Evolutionary conservation across 2,888 invertebrate genomes (phyloP).

Genomic region (Phengaris alcon): DNA sequence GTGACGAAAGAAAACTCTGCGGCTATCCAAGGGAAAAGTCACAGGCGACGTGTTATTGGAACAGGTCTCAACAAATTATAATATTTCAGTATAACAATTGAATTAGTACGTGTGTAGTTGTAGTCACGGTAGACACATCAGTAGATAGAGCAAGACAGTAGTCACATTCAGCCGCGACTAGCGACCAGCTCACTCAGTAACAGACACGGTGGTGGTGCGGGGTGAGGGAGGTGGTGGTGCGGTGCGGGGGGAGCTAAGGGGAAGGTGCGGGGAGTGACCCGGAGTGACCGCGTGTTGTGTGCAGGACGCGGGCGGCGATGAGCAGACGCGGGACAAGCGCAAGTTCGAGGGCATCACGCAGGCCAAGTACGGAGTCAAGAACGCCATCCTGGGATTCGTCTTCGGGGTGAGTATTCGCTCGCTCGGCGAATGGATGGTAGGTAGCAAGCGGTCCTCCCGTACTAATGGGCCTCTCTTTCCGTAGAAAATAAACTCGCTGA

Average conservation of each 20-base stretch:
- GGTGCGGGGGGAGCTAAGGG: slow-evolving; percentile 35
- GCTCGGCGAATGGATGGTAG: background rate
- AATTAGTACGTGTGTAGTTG: background rate
- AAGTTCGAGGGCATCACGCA: slow-evolving; percentile 83
- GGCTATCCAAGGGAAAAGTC: too few species aligned
- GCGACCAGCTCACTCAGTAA: slow-evolving; percentile 14
- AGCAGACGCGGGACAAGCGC: slow-evolving; percentile 83
- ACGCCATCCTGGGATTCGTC: slow-evolving; percentile 89
- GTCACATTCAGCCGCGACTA: background rate
- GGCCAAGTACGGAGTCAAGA: slow-evolving; percentile 85
- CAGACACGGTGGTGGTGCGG: slow-evolving; percentile 33
- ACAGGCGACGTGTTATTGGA: too few species aligned
- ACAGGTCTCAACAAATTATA: background rate
- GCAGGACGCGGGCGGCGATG: slow-evolving; percentile 70
- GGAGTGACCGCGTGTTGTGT: slow-evolving; percentile 46
- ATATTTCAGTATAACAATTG: background rate
- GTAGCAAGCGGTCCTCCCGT: background rate
- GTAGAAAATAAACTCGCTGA: slow-evolving; percentile 90
- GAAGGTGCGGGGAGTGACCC: slow-evolving; percentile 36
- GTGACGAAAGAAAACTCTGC: background rate
- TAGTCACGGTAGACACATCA: background rate
- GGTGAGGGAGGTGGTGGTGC: slow-evolving; percentile 41
- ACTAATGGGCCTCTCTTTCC: slow-evolving; percentile 43
- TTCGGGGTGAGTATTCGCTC: slow-evolving; percentile 84
- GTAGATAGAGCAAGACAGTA: background rate